A percentile compares a stretch with the other conserved stretches of the same genome.
These are phyloP conservation scores for Ips nitidus DNA, from an alignment of 1,140 invertebrate genomes.

Conservation along the genomic window DNA sequence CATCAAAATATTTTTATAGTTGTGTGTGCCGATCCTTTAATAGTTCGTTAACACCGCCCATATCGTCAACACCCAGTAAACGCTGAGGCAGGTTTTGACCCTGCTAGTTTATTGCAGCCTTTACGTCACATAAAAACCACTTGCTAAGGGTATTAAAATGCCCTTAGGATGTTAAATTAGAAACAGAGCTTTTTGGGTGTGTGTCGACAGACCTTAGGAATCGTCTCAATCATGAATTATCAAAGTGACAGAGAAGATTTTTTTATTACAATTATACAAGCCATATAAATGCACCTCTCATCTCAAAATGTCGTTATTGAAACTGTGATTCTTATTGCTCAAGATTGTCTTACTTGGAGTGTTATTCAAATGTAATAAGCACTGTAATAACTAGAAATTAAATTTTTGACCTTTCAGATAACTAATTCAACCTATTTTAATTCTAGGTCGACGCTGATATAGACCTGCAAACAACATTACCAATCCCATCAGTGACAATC, in stretches of 20 bases:
- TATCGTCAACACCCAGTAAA: neutral
- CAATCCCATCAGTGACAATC: conserved; percentile 50
- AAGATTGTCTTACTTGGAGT: no score
- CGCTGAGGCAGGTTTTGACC: neutral
- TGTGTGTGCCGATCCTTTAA: neutral
- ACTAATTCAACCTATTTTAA: neutral
- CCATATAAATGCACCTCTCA: no score
- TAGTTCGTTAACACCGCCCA: conserved; percentile 6
- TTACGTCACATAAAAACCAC: conserved; percentile 12
- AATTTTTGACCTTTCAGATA: no score
- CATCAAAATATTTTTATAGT: no score
- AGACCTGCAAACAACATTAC: conserved; percentile 63
- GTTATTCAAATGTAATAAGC: no score
- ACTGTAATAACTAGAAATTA: no score
- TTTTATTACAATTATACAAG: no score
- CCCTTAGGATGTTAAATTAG: conserved; percentile 3
- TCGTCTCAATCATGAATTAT: no score
- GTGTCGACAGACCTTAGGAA: neutral
- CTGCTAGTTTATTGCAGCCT: conserved; percentile 4
- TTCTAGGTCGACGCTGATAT: conserved; percentile 66
- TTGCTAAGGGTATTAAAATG: conserved; percentile 10
- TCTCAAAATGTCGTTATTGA: no score
- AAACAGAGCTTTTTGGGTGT: neutral
- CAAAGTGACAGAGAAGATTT: no score
- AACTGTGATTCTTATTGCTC: no score